phyloP scores from a whole-genome alignment of 2,888 invertebrate species.

The Cheilosia impressa region DNA sequence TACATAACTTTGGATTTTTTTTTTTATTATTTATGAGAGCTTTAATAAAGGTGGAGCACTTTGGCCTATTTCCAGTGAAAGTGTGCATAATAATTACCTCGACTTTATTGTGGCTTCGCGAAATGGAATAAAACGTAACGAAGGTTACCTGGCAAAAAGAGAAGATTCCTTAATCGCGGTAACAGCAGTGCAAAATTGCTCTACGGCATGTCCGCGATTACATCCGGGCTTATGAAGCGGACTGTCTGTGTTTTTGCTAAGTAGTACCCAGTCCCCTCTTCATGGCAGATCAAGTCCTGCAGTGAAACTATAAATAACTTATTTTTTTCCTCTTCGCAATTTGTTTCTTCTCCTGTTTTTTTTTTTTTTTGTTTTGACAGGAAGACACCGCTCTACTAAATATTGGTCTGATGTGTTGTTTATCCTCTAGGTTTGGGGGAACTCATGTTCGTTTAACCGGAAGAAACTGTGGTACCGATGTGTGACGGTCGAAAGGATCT shows the following conservation, averaged over 20 bases:
- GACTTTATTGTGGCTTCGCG: conserved; percentile 10
- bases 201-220: conserved; percentile 75
- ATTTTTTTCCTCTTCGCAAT: background rate
- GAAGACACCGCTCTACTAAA: conserved; percentile 1
- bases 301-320: conserved; percentile 31
- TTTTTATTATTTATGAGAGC: background rate
- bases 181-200: conserved; percentile 76
- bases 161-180: conserved; percentile 75
- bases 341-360: background rate
- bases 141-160: conserved; percentile 16
- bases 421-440: conserved; percentile 18
- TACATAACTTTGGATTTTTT: background rate
- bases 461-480: conserved; percentile 47
- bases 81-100: conserved; percentile 38
- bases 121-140: conserved; percentile 42
- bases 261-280: conserved; percentile 4
- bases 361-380: background rate
- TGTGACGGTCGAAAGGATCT: conserved; percentile 28
- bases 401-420: conserved; percentile 14
- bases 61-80: conserved; percentile 10
- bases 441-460: conserved; percentile 53
- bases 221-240: conserved; percentile 62
- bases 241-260: conserved; percentile 13
- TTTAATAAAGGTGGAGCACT: background rate
- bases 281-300: conserved; percentile 13